These are phyloP conservation scores for Aldabrachelys gigantea DNA, from an alignment of 2,113 vertebrate genomes.

Conservation along the genomic window DNA sequence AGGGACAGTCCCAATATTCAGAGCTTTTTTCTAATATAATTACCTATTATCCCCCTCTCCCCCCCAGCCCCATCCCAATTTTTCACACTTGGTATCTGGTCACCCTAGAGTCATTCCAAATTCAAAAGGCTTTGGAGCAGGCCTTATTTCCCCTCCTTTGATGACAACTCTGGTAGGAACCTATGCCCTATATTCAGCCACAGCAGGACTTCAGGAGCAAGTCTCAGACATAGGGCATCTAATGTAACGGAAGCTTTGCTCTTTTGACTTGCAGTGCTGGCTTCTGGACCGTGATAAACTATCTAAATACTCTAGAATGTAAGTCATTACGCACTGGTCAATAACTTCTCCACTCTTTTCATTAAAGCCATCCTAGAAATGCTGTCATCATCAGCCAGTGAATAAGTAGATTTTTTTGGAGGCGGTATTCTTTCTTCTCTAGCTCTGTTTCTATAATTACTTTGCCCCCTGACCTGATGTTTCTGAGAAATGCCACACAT, in stretches of 20 bases:
- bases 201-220: neutral
- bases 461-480: slow-evolving; percentile 44
- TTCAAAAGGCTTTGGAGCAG: neutral
- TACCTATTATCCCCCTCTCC: too few relatives aligned
- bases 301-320: too few relatives aligned
- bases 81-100: too few relatives aligned
- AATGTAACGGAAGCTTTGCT: neutral
- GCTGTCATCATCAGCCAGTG: neutral
- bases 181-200: neutral
- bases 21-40: too few relatives aligned
- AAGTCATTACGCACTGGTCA: neutral
- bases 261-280: neutral
- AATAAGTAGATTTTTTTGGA: slow-evolving; percentile 4
- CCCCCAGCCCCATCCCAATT: too few relatives aligned
- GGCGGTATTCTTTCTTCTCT: neutral
- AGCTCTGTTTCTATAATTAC: neutral
- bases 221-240: neutral
- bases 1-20: too few relatives aligned
- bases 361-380: slow-evolving; percentile 39
- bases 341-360: slow-evolving; percentile 30
- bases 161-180: neutral
- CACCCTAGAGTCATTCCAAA: neutral
- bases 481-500: slow-evolving; percentile 49
- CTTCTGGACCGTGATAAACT: neutral
- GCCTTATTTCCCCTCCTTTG: neutral